Evolutionary conservation across 2,113 vertebrate species (phyloP).

Genomic region (Datnioides undecimradiatus): DNA sequence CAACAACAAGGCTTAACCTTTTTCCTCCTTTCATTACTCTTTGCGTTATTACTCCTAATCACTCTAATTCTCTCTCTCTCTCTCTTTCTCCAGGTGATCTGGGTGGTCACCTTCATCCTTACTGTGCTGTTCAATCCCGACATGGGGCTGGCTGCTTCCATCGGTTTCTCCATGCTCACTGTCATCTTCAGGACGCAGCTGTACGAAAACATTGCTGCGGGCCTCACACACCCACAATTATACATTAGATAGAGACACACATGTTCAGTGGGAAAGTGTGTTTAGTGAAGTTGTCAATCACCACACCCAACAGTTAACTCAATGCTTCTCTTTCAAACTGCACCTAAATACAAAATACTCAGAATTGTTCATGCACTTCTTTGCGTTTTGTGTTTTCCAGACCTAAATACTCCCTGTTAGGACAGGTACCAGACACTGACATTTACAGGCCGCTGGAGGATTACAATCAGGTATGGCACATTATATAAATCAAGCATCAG

Average conservation of each 20-base stretch:
- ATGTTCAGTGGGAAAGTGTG: neutral
- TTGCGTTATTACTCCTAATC: neutral
- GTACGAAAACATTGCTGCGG: slow-evolving; percentile 78
- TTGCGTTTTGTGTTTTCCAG: slow-evolving; percentile 75
- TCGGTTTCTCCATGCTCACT: slow-evolving; percentile 90
- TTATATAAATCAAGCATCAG: neutral
- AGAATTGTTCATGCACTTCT: neutral
- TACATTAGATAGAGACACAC: neutral
- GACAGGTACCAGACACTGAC: slow-evolving; percentile 87
- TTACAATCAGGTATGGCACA: slow-evolving; percentile 88
- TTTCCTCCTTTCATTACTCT: neutral
- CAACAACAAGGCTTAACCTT: too few relatives aligned
- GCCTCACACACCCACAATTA: neutral
- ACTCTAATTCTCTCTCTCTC: neutral
- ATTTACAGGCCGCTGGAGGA: slow-evolving; percentile 90
- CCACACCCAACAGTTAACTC: neutral
- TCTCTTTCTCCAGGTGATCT: slow-evolving; percentile 83
- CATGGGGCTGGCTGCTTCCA: slow-evolving; percentile 86
- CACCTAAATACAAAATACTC: neutral
- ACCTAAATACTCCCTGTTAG: slow-evolving; percentile 92
- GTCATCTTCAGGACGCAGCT: slow-evolving; percentile 93
- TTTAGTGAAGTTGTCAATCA: neutral
- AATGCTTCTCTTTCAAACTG: neutral
- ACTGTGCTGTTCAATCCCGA: slow-evolving; percentile 92
- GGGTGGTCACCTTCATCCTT: slow-evolving; percentile 90